These are phyloP conservation scores for Cottoperca gobio DNA, from an alignment of 2,797 vertebrate genomes.

Conservation along the genomic window DNA sequence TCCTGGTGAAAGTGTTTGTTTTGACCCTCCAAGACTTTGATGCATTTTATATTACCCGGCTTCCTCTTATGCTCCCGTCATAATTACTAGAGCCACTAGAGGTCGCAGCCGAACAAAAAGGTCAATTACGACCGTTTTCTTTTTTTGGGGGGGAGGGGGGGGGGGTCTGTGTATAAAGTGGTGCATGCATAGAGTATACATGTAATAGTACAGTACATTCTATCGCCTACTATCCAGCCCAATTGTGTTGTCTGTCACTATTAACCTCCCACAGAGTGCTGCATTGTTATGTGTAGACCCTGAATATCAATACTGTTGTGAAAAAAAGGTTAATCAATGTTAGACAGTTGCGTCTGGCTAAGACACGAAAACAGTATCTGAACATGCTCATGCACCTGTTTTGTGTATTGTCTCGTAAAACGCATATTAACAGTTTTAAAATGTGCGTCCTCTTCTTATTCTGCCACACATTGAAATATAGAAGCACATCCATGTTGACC, in stretches of 20 bases:
- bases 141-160: too few relatives aligned
- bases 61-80: too few relatives aligned
- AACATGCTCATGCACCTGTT: not conserved
- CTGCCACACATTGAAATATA: not conserved
- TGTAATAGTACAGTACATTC: not conserved
- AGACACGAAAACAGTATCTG: not conserved
- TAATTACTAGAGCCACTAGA: too few relatives aligned
- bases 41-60: too few relatives aligned
- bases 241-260: not conserved
- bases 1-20: too few relatives aligned
- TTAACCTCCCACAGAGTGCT: not conserved
- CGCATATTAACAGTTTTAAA: not conserved
- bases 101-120: too few relatives aligned
- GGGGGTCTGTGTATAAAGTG: too few relatives aligned
- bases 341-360: not conserved
- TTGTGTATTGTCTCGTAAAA: not conserved
- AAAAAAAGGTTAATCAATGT: not conserved
- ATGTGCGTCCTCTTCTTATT: accelerated
- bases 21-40: too few relatives aligned
- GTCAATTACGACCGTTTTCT: too few relatives aligned
- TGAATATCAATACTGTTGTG: not conserved
- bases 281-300: not conserved
- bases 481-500: not conserved
- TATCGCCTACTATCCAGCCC: not conserved
- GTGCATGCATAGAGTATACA: too few relatives aligned